Conservation (phyloP, 1,140 invertebrate genomes). For the Anoplophora glabripennis region DNA sequence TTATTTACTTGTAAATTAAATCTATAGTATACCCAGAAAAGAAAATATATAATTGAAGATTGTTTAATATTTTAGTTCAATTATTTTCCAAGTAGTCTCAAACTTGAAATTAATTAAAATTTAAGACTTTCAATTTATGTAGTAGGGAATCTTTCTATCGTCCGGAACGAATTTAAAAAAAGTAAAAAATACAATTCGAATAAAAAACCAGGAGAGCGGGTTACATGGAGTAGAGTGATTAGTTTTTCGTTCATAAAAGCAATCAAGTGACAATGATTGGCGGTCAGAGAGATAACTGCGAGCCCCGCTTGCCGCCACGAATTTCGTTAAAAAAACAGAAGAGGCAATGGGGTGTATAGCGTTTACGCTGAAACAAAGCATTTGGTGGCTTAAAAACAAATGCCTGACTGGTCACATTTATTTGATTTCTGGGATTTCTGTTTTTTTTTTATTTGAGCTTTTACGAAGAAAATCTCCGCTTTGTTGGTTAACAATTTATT, state of each 20-base stretch:
- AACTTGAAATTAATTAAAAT: too few relatives aligned
- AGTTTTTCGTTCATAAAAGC: slow-evolving; percentile 20
- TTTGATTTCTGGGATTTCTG: slow-evolving; percentile 29
- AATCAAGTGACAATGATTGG: slow-evolving; percentile 32
- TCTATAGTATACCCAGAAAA: too few relatives aligned
- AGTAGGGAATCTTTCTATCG: too few relatives aligned
- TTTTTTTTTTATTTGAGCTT: background rate
- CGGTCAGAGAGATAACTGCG: slow-evolving; percentile 19
- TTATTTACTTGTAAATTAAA: too few relatives aligned
- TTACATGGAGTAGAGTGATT: background rate
- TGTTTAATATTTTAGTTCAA: too few relatives aligned
- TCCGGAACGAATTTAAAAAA: too few relatives aligned
- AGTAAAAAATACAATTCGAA: background rate
- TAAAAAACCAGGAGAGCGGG: background rate
- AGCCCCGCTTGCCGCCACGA: slow-evolving; percentile 11
- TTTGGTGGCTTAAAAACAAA: slow-evolving; percentile 24
- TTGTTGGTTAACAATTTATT: too few relatives aligned
- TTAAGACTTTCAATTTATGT: too few relatives aligned
- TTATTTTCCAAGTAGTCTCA: too few relatives aligned
- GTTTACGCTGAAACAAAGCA: slow-evolving; percentile 28
- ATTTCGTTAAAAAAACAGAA: slow-evolving; percentile 24
- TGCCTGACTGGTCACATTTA: slow-evolving; percentile 32
- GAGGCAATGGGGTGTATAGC: slow-evolving; percentile 26
- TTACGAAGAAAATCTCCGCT: too few relatives aligned
- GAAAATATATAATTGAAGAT: too few relatives aligned